These are phyloP conservation scores for Lethenteron reissneri DNA, from an alignment of 2,113 vertebrate genomes.

Conservation along the genomic window DNA sequence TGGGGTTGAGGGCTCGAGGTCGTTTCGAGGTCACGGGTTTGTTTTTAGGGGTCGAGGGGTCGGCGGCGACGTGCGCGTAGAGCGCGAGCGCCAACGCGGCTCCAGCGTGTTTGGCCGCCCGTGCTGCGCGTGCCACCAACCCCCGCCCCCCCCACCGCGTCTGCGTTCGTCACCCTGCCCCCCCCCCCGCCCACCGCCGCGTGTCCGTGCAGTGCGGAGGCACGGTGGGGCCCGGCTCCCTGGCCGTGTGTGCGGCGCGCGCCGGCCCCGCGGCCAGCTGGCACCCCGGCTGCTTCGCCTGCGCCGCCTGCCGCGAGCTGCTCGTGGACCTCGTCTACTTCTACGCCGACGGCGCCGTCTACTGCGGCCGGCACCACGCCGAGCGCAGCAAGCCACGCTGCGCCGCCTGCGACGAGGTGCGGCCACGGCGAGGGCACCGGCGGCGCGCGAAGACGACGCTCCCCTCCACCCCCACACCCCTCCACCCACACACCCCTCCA, in stretches of 20 bases:
- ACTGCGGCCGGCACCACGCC: conserved; percentile 1
- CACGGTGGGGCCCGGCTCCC: background rate
- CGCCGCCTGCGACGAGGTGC: background rate
- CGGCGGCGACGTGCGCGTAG: too few relatives aligned
- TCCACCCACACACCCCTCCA: too few relatives aligned
- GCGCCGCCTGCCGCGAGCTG: background rate
- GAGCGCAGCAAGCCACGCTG: background rate
- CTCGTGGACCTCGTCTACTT: background rate
- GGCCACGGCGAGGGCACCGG: background rate
- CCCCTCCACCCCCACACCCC: too few relatives aligned
- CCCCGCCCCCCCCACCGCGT: too few relatives aligned
- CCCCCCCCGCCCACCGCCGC: background rate
- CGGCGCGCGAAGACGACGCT: too few relatives aligned
- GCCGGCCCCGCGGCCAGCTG: background rate
- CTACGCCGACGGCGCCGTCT: background rate
- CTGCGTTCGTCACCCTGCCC: background rate
- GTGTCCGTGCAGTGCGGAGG: background rate
- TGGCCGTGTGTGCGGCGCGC: background rate
- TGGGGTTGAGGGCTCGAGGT: too few relatives aligned
- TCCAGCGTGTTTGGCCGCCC: too few relatives aligned
- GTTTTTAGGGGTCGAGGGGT: too few relatives aligned
- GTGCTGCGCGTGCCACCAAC: too few relatives aligned
- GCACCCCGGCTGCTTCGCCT: background rate
- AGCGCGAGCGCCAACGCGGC: too few relatives aligned
- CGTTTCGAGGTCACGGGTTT: too few relatives aligned